Base-by-base conservation (phyloP, 2,888 invertebrate species). In the Dromius quadrimaculatus region DNA sequence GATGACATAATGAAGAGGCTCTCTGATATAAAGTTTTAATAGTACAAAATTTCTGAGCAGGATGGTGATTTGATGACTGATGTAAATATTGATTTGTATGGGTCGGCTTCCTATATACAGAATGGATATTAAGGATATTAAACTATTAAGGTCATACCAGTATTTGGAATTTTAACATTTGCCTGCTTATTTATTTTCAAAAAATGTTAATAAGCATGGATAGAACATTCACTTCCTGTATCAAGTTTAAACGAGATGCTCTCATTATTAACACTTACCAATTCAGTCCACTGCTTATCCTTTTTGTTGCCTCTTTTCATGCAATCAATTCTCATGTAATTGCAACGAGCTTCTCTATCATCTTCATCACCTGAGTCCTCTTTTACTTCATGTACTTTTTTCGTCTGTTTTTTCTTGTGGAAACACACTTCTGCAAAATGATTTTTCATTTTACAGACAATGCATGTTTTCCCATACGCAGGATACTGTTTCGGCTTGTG, bases 381-480 rank as follows among this genome's bases (percentile, higher is more conserved):
- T 5, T 28, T 8, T 5, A 6, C 4, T 5, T 8, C 6, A 28
- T 5, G 4, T 28, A 28, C 6, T 28, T 28, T 8, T 5, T 28
- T 28, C 28, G 4, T 28, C 4, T 3, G 4, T 28, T 28, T 28
- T 3, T 3, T 5, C 6, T 28, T 28, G n/a, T n/a, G n/a, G n/a
- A n/a, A n/a, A 28, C 28, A 28, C 3, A 6, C 17, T 13, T 4
- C n/a, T 50, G 2, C n/a, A 17, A 50, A 50, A 50, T 50, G 50
- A 50, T 50, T 50, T 15, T 8, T 4, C 15, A 4, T 15, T 6
- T 17, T 17, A 50, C 50, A 50, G 15, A 13, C 15, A 3, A 13
- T 15, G n/a, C 50, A 50, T 19, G 4, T 4, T 17, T 50, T 50
- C 5, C 50, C 50, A 50, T 50, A 50, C 65, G 61, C 73, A 72